Conservation (phyloP, 2,797 vertebrate species). For the Neosilurus mollespiculum region DNA sequence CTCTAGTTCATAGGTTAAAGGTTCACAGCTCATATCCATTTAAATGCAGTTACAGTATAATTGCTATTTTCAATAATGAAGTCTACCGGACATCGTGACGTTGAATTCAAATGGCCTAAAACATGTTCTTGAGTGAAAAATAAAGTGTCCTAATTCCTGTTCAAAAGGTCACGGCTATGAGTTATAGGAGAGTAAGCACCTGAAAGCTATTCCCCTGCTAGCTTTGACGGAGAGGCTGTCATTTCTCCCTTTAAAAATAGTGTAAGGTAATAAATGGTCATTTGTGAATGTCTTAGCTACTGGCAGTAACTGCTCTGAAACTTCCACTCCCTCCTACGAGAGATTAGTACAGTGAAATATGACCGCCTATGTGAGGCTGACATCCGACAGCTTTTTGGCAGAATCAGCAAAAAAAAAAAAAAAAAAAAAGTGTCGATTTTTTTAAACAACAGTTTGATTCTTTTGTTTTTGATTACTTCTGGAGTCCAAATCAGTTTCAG, state of each 20-base stretch:
- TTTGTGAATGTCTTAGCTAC: constrained; percentile 74
- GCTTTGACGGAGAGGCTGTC: constrained; percentile 81
- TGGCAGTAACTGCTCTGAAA: constrained; percentile 73
- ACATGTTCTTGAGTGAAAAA: constrained; percentile 75
- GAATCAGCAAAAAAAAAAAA: constrained; percentile 54
- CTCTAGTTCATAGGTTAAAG: too few species aligned
- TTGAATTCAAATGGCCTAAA: constrained; percentile 78
- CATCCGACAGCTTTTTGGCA: constrained; percentile 62
- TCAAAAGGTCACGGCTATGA: constrained; percentile 81
- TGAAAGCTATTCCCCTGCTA: constrained; percentile 85
- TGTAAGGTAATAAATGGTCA: constrained; percentile 82
- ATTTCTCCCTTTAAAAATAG: constrained; percentile 82
- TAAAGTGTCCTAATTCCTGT: constrained; percentile 82
- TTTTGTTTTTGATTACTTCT: constrained; percentile 3
- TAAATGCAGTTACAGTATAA: background rate
- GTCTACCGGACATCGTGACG: constrained; percentile 57
- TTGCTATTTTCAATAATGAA: background rate
- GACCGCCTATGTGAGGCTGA: constrained; percentile 70
- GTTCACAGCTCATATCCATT: background rate
- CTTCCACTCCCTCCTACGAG: constrained; percentile 74
- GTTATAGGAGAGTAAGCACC: constrained; percentile 78
- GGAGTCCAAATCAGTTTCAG: background rate
- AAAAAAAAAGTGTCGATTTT: background rate
- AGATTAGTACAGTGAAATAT: constrained; percentile 72
- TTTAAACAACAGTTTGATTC: constrained; percentile 35